Percentiles rank a stretch among this genome's conserved stretches.
These are phyloP conservation scores for Megaleporinus macrocephalus DNA, from an alignment of 2,113 vertebrate genomes.

Conservation along the genomic window DNA sequence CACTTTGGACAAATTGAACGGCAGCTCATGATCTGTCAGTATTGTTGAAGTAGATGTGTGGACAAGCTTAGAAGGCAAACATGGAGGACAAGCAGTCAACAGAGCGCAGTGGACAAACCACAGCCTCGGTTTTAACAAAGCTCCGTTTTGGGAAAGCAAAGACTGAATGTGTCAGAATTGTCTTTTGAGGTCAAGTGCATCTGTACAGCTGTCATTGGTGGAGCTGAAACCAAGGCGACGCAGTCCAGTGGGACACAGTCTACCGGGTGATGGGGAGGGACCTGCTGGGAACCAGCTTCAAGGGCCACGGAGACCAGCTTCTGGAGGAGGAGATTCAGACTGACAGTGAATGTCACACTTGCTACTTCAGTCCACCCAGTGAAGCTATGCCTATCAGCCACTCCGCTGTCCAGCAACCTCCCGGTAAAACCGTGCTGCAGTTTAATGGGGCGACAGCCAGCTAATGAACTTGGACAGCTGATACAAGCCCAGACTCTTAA, in stretches of 20 bases:
- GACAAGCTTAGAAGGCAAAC: conserved; percentile 3
- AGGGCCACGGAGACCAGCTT: conserved; percentile 18
- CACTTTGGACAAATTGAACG: conserved; percentile 31
- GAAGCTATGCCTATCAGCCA: conserved; percentile 31
- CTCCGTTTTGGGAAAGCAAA: conserved; percentile 16
- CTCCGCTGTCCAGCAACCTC: conserved; percentile 39
- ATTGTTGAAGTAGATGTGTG: conserved; percentile 24
- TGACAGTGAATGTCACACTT: conserved; percentile 47
- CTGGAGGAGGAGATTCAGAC: conserved; percentile 30
- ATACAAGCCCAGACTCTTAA: conserved; percentile 26
- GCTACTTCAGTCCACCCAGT: conserved; percentile 27
- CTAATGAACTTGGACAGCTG: conserved; percentile 40
- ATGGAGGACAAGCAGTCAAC: conserved; percentile 6
- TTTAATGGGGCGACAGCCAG: conserved; percentile 9
- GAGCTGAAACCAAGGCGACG: conserved; percentile 35
- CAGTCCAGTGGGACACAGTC: conserved; percentile 20
- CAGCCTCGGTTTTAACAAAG: neutral
- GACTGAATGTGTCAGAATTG: conserved; percentile 27
- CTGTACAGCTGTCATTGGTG: conserved; percentile 41
- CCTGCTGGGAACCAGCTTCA: conserved; percentile 12
- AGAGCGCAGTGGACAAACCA: conserved; percentile 14
- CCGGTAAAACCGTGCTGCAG: conserved; percentile 28
- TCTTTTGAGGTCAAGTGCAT: conserved; percentile 42
- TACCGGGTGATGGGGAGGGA: neutral
- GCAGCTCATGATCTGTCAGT: conserved; percentile 38